Evolutionary conservation across 2,888 invertebrate genomes (phyloP), one percentile per base, ranked within the genome.

Genomic region (Drosophila suboccidentalis): DNA sequence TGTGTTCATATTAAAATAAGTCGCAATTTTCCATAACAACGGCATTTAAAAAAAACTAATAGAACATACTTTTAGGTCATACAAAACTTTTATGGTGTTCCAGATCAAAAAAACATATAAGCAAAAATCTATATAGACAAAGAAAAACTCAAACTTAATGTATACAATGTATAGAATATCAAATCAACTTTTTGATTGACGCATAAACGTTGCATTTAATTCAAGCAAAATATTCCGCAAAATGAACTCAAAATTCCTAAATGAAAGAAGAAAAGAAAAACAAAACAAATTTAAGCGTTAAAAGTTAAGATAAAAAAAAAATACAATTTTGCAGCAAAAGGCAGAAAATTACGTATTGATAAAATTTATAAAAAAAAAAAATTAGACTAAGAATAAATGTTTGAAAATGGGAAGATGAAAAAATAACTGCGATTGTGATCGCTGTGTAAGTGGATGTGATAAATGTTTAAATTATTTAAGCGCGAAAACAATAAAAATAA

Each of bases 371-470:
- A 69, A 65, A 69, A 26, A 22, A 22, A 26, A 65, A 70, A 62
- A 68, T 51, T 75, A 80, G 55, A 43, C 4, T 69, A 74, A 59
- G 63, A 53, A 62, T 61, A 67, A 47, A 65, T 70, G 63, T 66
- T 76, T 82, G 78, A 81, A 75, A 71, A 69, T 39, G 58, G 64
- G 74, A 72, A 64, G 70, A 78, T 55, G 74, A 57, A 75, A 79
- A 84, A 66, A 57, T 73, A 88, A 82, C 80, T 82, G 86, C 91
- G 89, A 90, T 88, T 80, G 77, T 87, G 85, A 82, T 88, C 90
- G 87, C 85, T 81, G 87, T 90, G 84, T 90, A 92, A 91, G 90
- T 91, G 90, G 90, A 92, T 92, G 92, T 92, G 91, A 91, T 92
- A 91, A 89, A 91, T 91, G 92, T 92, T 91, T 87, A 87, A 90